phyloP scores from a whole-genome alignment of 1,140 invertebrate genomes.

The Drosophila sechellia region DNA sequence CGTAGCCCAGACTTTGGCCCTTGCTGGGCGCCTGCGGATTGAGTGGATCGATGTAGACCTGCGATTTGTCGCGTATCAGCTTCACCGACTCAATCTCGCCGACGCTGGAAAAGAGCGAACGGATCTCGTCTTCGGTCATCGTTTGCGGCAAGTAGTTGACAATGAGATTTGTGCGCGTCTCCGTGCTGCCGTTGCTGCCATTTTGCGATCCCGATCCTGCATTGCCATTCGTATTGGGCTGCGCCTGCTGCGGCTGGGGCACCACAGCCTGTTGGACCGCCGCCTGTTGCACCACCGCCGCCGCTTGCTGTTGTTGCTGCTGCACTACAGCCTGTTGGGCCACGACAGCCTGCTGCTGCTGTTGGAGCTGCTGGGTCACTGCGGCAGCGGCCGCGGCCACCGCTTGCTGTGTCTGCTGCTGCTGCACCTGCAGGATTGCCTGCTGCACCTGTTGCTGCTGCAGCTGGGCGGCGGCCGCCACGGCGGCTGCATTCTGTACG shows the following conservation, averaged over 20 bases:
- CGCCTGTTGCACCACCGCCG: constrained; percentile 68
- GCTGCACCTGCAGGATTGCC: constrained; percentile 82
- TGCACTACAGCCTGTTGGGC: constrained; percentile 41
- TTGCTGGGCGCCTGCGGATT: constrained; percentile 84
- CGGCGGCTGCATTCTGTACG: constrained; percentile 86
- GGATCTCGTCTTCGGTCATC: constrained; percentile 96
- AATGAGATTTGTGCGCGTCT: constrained; percentile 91
- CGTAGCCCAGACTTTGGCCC: constrained; percentile 95
- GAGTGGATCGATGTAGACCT: constrained; percentile 85
- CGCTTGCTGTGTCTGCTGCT: constrained; percentile 87
- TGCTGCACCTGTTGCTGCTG: constrained; percentile 84
- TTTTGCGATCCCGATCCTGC: constrained; percentile 60
- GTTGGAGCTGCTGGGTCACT: constrained; percentile 75
- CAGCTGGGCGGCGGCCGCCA: constrained; percentile 89
- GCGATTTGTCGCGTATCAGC: constrained; percentile 94
- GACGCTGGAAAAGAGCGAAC: constrained; percentile 93
- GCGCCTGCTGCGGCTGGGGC: constrained; percentile 75
- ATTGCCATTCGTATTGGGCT: constrained; percentile 72
- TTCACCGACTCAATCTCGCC: constrained; percentile 96
- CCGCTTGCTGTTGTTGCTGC: constrained; percentile 79
- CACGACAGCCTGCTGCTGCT: constrained; percentile 63
- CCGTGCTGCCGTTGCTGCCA: constrained; percentile 76
- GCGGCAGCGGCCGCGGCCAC: constrained; percentile 86
- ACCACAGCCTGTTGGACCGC: constrained; percentile 64
- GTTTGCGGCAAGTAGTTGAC: constrained; percentile 96